Evolutionary conservation across 2,113 vertebrate genomes (phyloP), one percentile per base, ranked within the genome.

Genomic region (Larimichthys polyactis): DNA sequence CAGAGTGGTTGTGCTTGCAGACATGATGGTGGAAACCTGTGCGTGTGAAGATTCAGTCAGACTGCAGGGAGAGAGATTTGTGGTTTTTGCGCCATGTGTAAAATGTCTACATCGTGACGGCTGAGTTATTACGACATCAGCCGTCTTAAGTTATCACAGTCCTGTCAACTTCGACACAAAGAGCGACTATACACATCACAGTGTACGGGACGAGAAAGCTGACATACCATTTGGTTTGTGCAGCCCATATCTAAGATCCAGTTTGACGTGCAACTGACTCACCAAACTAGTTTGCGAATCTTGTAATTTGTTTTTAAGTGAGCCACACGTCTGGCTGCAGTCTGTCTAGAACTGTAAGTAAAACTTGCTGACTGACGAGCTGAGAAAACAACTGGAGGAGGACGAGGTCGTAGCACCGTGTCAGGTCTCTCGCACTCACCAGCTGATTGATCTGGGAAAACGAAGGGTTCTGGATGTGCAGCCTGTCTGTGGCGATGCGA

Each of bases 361-460:
- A 75, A 58, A 78, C 16, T 55, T 46, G 66, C 43, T 51, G 46
- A 82, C 44, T 29, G 51, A 59, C 51, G 11, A 52, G n/a, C n/a
- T 52, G 36, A 52, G 32, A 66, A 46, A 76, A 81, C 11, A 49
- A 9, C 16, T 1, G 43, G 16, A 20, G 64, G 43, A 19, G 43
- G 36, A 0, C 1, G 17, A 17, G 15, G 54, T 14, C 15, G 20
- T 19, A 4, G 54, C 7, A 19, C 0, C 19, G 60, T 29, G 54
- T 10, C 48, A 7, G 7, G 32, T 36, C 32, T 72, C 24, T 58
- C 24, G 67, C 49, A 90, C 96, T 97, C 92, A 99, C 98, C 97
- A 99, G 94, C 93, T 99, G 98, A 91, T 99, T 99, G 92, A 99
- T 98, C 94, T 99, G 98, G 3, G 98, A 99, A 92, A 99, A 99